These are phyloP conservation scores for Macroramphosus scolopax DNA, from an alignment of 2,797 vertebrate genomes.

Conservation along the genomic window DNA sequence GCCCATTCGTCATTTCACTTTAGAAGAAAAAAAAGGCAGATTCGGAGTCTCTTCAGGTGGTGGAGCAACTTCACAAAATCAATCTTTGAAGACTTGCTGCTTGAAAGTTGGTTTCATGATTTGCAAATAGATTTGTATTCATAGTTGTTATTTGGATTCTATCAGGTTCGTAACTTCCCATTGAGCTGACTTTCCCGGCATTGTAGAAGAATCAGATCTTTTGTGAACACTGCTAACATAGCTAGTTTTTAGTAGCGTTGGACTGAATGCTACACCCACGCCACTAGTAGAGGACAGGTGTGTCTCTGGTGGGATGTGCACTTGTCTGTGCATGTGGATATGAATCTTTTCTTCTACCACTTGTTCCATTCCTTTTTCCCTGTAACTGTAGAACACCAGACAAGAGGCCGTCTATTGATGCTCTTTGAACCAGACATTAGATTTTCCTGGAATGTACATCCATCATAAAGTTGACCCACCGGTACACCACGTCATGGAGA, in stretches of 20 bases:
- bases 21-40: too few relatives aligned
- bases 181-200: too few relatives aligned
- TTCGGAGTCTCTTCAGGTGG: constrained; percentile 20
- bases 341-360: constrained; percentile 6
- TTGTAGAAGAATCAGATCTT: too few relatives aligned
- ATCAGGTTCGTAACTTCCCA: too few relatives aligned
- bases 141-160: too few relatives aligned
- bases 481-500: constrained; percentile 25
- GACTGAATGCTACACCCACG: constrained; percentile 9
- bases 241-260: neutral
- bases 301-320: constrained; percentile 24
- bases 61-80: neutral
- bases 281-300: constrained; percentile 34
- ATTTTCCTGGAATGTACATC: constrained; percentile 30
- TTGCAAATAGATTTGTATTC: too few relatives aligned
- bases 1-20: constrained; percentile 37
- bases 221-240: too few relatives aligned
- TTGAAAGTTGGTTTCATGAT: neutral
- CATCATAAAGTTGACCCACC: constrained; percentile 16
- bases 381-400: too few relatives aligned
- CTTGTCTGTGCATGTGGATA: constrained; percentile 24
- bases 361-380: constrained; percentile 13
- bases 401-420: too few relatives aligned
- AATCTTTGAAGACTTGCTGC: neutral
- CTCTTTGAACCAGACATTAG: constrained; percentile 11